Base-by-base conservation (phyloP, 2,888 invertebrate genomes). In the Drosophila yooni region DNA sequence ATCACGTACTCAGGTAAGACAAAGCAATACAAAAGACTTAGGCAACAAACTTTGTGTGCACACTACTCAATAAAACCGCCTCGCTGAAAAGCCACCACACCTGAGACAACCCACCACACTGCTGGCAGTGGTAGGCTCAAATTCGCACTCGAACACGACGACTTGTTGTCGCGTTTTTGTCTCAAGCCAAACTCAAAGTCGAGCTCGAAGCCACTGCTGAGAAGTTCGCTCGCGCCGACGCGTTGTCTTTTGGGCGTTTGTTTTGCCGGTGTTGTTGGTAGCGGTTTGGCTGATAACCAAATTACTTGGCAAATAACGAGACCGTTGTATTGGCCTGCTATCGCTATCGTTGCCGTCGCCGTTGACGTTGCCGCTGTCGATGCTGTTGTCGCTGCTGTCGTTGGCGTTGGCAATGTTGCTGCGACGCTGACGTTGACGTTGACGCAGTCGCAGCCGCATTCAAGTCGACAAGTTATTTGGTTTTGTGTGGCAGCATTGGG, bases 401-500 rank as follows among this genome's bases (percentile, higher is more conserved):
- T 52, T 63, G 61, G 51, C 64, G 68, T 40, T 66, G 58, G 38
- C 62, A 59, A 25, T 46, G 46, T 15, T 25, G 25, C 27, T 48
- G 48, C 38, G 60, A 13, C 52, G 59, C 34, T 46, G 27, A 21
- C 54, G 70, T 48, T 65, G 51, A 43, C 62, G 61, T 43, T 62
- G 73, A 46, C 56, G 68, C 57, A 60, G 68, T 43, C 61, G 53
- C 60, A 56, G 57, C 67, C 60, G 62, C 66, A 76, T 68, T 69
- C 64, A 72, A 75, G 75, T 75, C 65, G 69, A 70, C 66, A 71
- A 68, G 51, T 76, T 69, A 75, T 88, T 86, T 85, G 88, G 79
- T 91, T 91, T 92, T 91, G 88, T 91, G 91, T 83, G 75, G 82
- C 88, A 81, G 78, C 91, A 89, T 83, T 90, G 83, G 76, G 80